Conservation (phyloP, 2,797 vertebrate species). For the Rachycentron canadum region DNA sequence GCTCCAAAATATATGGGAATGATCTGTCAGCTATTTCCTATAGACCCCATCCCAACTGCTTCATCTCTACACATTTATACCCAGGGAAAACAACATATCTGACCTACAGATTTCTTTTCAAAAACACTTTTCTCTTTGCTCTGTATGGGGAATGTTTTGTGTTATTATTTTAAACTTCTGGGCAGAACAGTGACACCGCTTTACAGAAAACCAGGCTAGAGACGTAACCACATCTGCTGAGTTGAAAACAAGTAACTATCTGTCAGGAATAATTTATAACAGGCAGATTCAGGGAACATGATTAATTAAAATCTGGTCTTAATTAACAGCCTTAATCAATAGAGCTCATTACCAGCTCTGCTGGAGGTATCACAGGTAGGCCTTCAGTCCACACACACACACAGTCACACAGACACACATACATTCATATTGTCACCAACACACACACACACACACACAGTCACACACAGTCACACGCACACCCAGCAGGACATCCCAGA, state of each 20-base stretch:
- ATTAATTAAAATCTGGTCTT: conserved; percentile 79
- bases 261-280: conserved; percentile 79
- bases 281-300: conserved; percentile 69
- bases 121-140: too few relatives aligned
- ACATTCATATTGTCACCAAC: neutral
- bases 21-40: too few relatives aligned
- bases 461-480: neutral
- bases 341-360: conserved; percentile 73
- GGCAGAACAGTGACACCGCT: neutral
- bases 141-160: too few relatives aligned
- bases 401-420: conserved; percentile 21
- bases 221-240: conserved; percentile 56
- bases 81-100: too few relatives aligned
- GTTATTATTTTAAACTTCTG: neutral
- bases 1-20: too few relatives aligned
- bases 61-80: too few relatives aligned
- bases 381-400: conserved; percentile 15
- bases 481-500: conserved; percentile 28
- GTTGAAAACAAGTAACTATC: conserved; percentile 61
- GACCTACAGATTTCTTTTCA: too few relatives aligned
- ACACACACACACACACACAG: conserved; percentile 1
- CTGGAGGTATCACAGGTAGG: conserved; percentile 70
- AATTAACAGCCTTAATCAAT: conserved; percentile 79
- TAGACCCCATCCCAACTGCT: too few relatives aligned
- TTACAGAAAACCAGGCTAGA: conserved; percentile 10